Evolutionary conservation across 2,888 invertebrate species (phyloP), one percentile per base, ranked within the genome.

Genomic region (Hypselothyrea guttata): DNA sequence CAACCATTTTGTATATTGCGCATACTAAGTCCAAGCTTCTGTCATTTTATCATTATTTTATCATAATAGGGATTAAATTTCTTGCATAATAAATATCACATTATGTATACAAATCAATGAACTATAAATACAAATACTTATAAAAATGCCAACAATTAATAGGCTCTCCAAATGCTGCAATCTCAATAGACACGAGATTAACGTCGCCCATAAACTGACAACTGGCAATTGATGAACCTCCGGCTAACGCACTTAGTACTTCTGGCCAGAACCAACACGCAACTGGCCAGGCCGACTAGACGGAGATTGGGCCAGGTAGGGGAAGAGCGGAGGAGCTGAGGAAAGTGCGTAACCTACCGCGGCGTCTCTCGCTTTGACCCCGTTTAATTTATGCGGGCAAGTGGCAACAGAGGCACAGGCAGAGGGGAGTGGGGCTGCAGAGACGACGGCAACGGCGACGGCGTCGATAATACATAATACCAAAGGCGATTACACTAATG

Each of bases 401-500:
- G 46, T 30, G 38, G 31, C 45, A n/a, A n/a, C n/a, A n/a, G n/a
- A n/a, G n/a, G n/a, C n/a, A n/a, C n/a, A n/a, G n/a, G n/a, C 42
- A 60, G 38, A 47, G 27, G 34, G 16, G 47, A 59, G 68, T 57
- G 60, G n/a, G n/a, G 67, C 78, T 67, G 60, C 2, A 61, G 53
- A 15, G 42, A 45, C 53, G 51, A 41, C 30, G 16, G 13, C 12
- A 41, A 35, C 34, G 1, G 4, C 27, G 27, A 33, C 44, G 49
- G 71, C 63, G 22, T 48, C 72, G 76, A 83, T 75, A 78, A 76
- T 76, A 69, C 72, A 65, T 82, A 79, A 77, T 84, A 82, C 78
- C 65, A 75, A 78, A 81, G 74, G 70, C 85, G 84, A 79, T 79
- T 84, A 84, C 78, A 75, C 85, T 84, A 79, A 79, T 79, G 79